Conservation (phyloP, 2,797 vertebrate species). For the Pseudopleuronectes americanus region DNA sequence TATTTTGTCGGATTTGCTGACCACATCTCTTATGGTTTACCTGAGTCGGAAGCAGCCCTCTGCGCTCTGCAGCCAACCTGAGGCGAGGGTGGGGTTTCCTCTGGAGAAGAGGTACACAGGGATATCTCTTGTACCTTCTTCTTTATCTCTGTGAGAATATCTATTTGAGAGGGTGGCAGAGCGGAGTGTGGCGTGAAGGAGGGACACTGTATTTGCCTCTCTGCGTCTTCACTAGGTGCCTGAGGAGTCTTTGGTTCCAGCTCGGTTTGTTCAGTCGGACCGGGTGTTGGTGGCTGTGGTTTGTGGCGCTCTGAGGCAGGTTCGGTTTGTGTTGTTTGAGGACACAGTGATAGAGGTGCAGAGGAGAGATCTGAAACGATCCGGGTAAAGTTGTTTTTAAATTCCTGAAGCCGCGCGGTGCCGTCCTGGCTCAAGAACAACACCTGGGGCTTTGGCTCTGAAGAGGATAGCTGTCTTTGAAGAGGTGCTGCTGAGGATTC, state of each 20-base stretch:
- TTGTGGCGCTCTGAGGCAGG: slow-evolving; percentile 10
- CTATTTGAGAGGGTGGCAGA: not conserved
- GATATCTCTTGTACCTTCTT: slow-evolving; percentile 3
- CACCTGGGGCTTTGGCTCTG: slow-evolving; percentile 8
- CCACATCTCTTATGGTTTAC: slow-evolving; percentile 34
- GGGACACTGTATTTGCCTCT: not conserved
- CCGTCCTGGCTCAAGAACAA: slow-evolving; percentile 5
- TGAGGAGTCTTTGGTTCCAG: slow-evolving; percentile 34
- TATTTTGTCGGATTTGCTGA: not conserved
- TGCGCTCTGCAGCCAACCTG: not conserved
- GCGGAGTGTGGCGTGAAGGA: not conserved
- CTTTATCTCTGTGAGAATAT: not conserved
- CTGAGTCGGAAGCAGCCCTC: slow-evolving; percentile 41
- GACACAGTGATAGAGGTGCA: slow-evolving; percentile 10
- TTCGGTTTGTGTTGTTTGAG: not conserved
- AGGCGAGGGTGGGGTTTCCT: not conserved
- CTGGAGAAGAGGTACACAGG: no score
- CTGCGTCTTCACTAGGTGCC: slow-evolving; percentile 1
- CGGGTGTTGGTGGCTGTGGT: slow-evolving; percentile 7
- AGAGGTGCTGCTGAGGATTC: slow-evolving; percentile 13
- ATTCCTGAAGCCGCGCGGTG: slow-evolving; percentile 22
- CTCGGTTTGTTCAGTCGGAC: not conserved
- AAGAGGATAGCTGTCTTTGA: not conserved
- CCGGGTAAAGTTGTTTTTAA: not conserved
- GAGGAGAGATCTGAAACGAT: slow-evolving; percentile 3